phyloP scores from a whole-genome alignment of 2,888 invertebrate species.

The Trilocha varians region DNA sequence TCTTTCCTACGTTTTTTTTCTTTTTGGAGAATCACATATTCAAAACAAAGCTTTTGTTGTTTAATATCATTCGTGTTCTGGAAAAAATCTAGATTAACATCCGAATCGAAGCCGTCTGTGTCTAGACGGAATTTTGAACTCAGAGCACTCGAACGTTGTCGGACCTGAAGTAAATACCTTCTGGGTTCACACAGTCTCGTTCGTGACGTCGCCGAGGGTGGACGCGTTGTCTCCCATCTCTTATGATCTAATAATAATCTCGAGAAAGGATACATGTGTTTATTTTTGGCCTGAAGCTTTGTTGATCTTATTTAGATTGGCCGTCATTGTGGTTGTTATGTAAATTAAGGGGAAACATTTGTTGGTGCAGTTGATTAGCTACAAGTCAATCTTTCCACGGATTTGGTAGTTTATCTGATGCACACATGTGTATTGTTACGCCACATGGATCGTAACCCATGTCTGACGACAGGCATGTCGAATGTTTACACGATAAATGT shows the following conservation, averaged over 20 bases:
- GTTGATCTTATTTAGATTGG: conserved; percentile 44
- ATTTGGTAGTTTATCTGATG: conserved; percentile 27
- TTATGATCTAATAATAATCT: conserved; percentile 28
- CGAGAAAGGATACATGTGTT: conserved; percentile 43
- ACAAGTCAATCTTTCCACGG: not conserved
- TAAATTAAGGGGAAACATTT: conserved; percentile 30
- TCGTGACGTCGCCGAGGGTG: conserved; percentile 32
- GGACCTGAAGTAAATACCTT: conserved; percentile 11
- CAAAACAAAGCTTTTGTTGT: too few relatives aligned
- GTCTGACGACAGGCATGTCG: conserved; percentile 24
- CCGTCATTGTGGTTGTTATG: conserved; percentile 42
- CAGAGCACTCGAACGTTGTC: conserved; percentile 10
- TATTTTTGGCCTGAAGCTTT: conserved; percentile 50
- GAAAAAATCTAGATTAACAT: conserved; percentile 6
- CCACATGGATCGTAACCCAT: conserved; percentile 36
- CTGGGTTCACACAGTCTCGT: conserved; percentile 35
- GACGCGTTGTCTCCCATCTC: conserved; percentile 29
- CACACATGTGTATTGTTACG: conserved; percentile 10
- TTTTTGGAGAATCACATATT: too few relatives aligned
- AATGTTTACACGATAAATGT: conserved; percentile 38
- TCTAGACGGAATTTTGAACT: conserved; percentile 17
- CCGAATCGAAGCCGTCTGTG: not conserved
- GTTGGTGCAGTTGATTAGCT: not conserved
- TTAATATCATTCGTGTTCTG: too few relatives aligned
- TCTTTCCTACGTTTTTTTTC: too few relatives aligned